Evolutionary conservation across 2,113 vertebrate species (phyloP).

Genomic region (Tenebrosternarchus preto): DNA sequence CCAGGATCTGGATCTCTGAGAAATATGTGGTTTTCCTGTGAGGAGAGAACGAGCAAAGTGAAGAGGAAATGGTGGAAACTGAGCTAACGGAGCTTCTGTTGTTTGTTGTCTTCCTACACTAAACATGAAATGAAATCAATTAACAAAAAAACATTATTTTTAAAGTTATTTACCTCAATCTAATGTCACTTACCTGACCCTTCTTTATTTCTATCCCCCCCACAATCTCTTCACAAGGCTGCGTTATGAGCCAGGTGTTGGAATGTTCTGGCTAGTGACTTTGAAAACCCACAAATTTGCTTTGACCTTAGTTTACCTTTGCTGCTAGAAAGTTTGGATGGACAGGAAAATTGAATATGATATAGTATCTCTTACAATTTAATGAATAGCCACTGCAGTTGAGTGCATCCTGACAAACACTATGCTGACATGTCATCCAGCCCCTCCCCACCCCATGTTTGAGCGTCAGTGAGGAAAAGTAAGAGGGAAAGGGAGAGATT

Average conservation of each 20-base stretch:
- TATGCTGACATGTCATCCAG: conserved; percentile 12
- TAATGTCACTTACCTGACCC: neutral
- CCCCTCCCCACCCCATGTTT: conserved; percentile 5
- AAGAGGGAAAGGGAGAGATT: conserved; percentile 17
- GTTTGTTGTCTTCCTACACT: neutral
- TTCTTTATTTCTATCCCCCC: too few species aligned
- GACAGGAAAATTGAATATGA: conserved; percentile 27
- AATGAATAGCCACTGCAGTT: conserved; percentile 11
- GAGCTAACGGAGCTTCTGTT: neutral
- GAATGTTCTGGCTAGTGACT: neutral
- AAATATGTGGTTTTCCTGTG: neutral
- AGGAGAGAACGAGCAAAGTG: neutral
- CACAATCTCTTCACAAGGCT: neutral
- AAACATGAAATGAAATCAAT: neutral
- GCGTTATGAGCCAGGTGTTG: neutral
- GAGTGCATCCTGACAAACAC: conserved; percentile 24
- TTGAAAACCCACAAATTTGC: neutral
- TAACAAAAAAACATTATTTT: neutral
- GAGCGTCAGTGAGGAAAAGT: conserved; percentile 11
- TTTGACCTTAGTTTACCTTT: neutral
- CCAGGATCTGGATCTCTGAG: neutral
- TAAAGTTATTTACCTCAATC: neutral
- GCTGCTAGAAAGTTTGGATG: conserved; percentile 17
- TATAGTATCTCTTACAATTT: conserved; percentile 31
- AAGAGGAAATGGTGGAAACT: neutral